Conservation (phyloP, 2,113 vertebrate genomes). For the Cranoglanis bouderius region DNA sequence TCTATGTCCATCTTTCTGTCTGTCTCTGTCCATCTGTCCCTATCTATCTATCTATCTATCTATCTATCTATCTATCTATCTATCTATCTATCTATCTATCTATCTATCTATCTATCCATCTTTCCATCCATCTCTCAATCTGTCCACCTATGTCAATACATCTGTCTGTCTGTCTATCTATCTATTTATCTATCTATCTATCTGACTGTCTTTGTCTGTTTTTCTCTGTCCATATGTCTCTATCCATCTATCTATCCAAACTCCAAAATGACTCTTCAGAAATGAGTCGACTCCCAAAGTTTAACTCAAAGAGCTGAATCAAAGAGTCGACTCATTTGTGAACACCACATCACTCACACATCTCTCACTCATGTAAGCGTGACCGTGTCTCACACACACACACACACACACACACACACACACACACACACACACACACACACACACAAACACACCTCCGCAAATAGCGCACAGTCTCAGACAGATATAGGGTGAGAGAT, state of each 20-base stretch:
- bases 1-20: no score
- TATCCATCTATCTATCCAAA: not conserved
- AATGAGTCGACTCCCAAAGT: no score
- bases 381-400: not conserved
- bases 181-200: not conserved
- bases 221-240: no score
- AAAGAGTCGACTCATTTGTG: not conserved
- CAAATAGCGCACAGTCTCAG: not conserved
- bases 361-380: not conserved
- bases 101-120: not conserved
- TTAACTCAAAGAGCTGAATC: no score
- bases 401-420: not conserved
- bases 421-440: no score
- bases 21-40: no score
- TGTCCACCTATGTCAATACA: no score
- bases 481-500: constrained; percentile 21
- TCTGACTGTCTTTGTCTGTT: no score
- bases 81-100: not conserved
- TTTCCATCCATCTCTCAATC: not conserved
- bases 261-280: no score
- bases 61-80: not conserved
- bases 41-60: not conserved
- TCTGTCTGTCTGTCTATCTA: not conserved
- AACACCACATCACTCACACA: not conserved
- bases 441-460: constrained; percentile 11